Evolutionary conservation across 2,113 vertebrate species (phyloP), one percentile per base, ranked within the genome.

Genomic region (Pelvicachromis taeniatus): DNA sequence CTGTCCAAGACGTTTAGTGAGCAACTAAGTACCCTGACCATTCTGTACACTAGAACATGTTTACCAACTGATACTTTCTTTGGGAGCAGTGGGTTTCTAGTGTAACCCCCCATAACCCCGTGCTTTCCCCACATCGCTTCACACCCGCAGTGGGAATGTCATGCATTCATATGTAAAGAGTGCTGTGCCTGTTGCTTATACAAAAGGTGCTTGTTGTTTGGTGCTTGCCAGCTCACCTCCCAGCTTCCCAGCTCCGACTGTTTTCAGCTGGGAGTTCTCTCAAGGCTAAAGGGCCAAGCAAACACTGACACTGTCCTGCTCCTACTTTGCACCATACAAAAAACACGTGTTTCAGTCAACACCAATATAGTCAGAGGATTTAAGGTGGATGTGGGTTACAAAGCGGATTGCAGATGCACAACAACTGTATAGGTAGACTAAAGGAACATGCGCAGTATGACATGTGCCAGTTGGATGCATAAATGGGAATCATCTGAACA

Each of bases 191-290:
- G 80, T 59, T 82, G 65, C 79, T 84, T 85, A 86, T 92, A 73
- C 87, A 87, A 86, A 86, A 80, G 84, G 38, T 45, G 42, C 83
- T 85, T 9, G 45, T 87, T 88, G 90, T 89, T 89, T 90, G 80
- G 89, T 80, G 89, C 86, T 83, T 82, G 87, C 83, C 92, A 70
- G 86, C 86, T 86, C 77, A 58, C 82, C 40, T 87, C 84, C 82
- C 38, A 35, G 75, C 40, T 83, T 90, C 84, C 80, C 78, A 53
- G 89, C 85, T 81, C 42, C 3, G 29, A 87, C 58, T 89, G 84
- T 86, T 93, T 94, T 93, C 91, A 93, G 88, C 31, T 80, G 91
- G 89, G 91, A 94, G 90, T 93, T 94, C 89, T 92, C 85, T 45
- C 16, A 2, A 17, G 70, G 70, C 70, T 75, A 75, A 52, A 52